Base-by-base conservation (phyloP, 1,140 invertebrate species). In the Lucilia cuprina region DNA sequence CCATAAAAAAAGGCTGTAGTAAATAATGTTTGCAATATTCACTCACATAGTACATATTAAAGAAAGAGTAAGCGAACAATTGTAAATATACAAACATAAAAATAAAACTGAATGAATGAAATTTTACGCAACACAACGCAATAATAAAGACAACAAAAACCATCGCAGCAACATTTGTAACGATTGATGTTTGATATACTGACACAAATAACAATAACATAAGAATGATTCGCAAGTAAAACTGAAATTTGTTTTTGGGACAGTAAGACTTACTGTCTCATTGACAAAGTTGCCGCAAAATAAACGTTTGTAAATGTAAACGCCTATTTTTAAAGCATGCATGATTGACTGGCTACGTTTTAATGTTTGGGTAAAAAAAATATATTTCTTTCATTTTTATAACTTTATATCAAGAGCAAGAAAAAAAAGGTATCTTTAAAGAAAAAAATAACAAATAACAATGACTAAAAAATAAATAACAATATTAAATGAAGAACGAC, bases 11-110 rank as follows among this genome's bases (percentile, higher is more conserved):
- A 80, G 77, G 41, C 41, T 2, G 25, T 30, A 30, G 25, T 3
- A n/a, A 49, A 49, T 49, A 19, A 47, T 70, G 19, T 77, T 77
- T 34, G 74, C 74, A 21, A 78, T 80, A 70, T n/a, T 70, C n/a
- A 41, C 1, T 21, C 60, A 21, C 17, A n/a, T n/a, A n/a, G n/a
- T n/a, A 60, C 50, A 60, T 14, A 60, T n/a, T 17, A 17, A 5
- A 2, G 25, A 30, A 30, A 30, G 25, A 30, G 25, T 30, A 30
- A 30, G 1, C 25, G 25, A 30, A 30, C 25, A 30, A 30, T 30
- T 30, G 25, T 30, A 30, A 30, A 30, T 3, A 30, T 30, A 30
- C 13, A 60, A 2, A 70, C 13, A 60, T 10, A 70, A 12, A 25
- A 70, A 70, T 25, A 70, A 70, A 70, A 19, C 21, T 5, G 19